Conservation (phyloP, 2,888 invertebrate genomes). For the Xanthorhoe designata region DNA sequence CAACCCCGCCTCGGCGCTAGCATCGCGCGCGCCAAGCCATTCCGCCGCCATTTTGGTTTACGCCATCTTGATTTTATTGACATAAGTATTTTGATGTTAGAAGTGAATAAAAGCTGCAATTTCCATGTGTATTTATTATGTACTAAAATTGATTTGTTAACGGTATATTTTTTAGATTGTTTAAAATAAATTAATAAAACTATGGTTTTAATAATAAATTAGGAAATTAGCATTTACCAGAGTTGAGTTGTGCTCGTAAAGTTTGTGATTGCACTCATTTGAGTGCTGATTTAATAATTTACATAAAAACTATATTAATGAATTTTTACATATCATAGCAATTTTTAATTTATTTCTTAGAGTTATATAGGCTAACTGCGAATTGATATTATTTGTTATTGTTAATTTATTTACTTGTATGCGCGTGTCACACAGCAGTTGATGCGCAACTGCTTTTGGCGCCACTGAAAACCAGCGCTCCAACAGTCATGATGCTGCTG, state of each 20-base stretch:
- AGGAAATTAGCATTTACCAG: background rate
- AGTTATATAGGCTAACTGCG: background rate
- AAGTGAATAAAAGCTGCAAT: constrained; percentile 9
- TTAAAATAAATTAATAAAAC: background rate
- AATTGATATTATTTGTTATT: background rate
- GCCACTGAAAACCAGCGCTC: too few relatives aligned
- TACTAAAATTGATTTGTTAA: background rate
- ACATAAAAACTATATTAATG: too few relatives aligned
- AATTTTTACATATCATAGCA: background rate
- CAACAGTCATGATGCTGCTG: too few relatives aligned
- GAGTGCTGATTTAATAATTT: too few relatives aligned
- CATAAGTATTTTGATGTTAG: constrained; percentile 48
- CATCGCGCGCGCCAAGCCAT: constrained; percentile 83
- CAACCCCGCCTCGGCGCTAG: constrained; percentile 91
- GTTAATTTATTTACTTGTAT: background rate
- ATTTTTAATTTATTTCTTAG: background rate
- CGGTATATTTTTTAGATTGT: background rate
- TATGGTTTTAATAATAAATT: background rate
- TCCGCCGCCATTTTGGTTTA: constrained; percentile 76
- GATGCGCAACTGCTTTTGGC: too few relatives aligned
- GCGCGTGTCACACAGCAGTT: too few relatives aligned
- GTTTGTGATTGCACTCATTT: too few relatives aligned
- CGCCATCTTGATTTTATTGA: constrained; percentile 73
- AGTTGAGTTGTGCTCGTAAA: background rate
- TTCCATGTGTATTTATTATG: background rate